Conservation (phyloP, 2,113 vertebrate species). For the Pterocles orientalis region DNA sequence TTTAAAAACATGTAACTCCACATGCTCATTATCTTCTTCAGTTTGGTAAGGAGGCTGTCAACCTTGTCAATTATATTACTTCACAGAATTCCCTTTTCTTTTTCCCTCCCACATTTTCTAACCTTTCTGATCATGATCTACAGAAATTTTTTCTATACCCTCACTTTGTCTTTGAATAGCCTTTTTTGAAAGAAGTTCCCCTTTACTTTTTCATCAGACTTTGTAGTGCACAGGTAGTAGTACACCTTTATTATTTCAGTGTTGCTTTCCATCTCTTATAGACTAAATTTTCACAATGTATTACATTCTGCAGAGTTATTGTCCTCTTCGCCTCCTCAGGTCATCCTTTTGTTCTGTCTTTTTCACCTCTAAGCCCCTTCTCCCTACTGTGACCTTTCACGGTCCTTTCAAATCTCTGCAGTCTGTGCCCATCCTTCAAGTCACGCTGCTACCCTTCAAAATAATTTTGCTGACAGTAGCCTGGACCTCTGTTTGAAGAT, state of each 20-base stretch:
- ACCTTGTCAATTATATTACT: slow-evolving; percentile 45
- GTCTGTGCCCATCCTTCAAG: slow-evolving; percentile 25
- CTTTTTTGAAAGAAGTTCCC: slow-evolving; percentile 9
- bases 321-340: slow-evolving; percentile 39
- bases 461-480: slow-evolving; percentile 47
- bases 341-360: slow-evolving; percentile 31
- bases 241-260: slow-evolving; percentile 34
- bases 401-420: slow-evolving; percentile 46
- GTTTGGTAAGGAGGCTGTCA: not conserved
- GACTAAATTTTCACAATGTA: slow-evolving; percentile 26
- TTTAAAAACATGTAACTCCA: slow-evolving; percentile 25
- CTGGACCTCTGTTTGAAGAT: slow-evolving; percentile 33
- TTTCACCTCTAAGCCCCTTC: slow-evolving; percentile 9
- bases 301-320: slow-evolving; percentile 53
- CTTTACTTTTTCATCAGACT: slow-evolving; percentile 23
- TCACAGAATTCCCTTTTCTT: not conserved
- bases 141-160: not conserved
- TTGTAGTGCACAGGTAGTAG: slow-evolving; percentile 16
- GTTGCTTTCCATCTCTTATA: slow-evolving; percentile 47
- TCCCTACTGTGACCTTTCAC: slow-evolving; percentile 43
- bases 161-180: slow-evolving; percentile 14
- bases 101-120: slow-evolving; percentile 25
- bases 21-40: slow-evolving; percentile 9
- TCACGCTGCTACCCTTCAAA: slow-evolving; percentile 29
- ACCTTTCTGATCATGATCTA: slow-evolving; percentile 17